Evolutionary conservation across 2,888 invertebrate genomes (phyloP), one percentile per base, ranked within the genome.

Genomic region (Andrena haemorrhoa): DNA sequence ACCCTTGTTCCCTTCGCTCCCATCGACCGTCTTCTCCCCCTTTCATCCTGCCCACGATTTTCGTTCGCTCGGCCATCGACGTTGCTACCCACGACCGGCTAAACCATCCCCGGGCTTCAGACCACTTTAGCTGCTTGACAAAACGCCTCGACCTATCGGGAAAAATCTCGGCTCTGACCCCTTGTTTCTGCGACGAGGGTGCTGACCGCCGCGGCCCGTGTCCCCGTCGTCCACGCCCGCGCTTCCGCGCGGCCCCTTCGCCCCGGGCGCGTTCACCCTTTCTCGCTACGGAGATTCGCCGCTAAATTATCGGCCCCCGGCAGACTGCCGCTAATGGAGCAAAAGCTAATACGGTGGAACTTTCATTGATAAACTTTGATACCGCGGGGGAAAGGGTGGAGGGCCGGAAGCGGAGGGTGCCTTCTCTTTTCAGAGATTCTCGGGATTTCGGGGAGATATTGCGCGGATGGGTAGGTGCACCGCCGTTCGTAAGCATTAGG

Each of bases 121-220:
- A 88, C 87, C 88, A 88, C 86, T 86, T 87, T 84, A 81, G 84
- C 86, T 77, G 88, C 85, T 90, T 89, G 91, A 90, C 90, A 90
- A 90, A 90, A 91, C 82, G 89, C 86, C 86, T 83, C 81, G 86
- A 82, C 87, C 85, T 88, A 90, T 90, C 88, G 84, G 83, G 84
- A 85, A 87, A 86, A 89, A 88, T 88, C 89, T 87, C 89, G 79
- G 71, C 47, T 64, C 64, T 56, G 81, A 81, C 82, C 85, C 79
- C 73, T 72, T 72, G 73, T 77, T 60, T 75, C 72, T 58, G 75
- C 76, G 75, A 49, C 69, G 79, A 85, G 85, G 85, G 88, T 78
- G 86, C 86, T 86, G 86, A 86, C 86, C 86, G 77, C 73, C 35
- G 53, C 33, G n/a, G n/a, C 49, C 16, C n/a, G 56, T 47, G 56